Evolutionary conservation across 53 echinoderm and acorn worm species (phyloP).

Genomic region (Apostichopus leukothele): DNA sequence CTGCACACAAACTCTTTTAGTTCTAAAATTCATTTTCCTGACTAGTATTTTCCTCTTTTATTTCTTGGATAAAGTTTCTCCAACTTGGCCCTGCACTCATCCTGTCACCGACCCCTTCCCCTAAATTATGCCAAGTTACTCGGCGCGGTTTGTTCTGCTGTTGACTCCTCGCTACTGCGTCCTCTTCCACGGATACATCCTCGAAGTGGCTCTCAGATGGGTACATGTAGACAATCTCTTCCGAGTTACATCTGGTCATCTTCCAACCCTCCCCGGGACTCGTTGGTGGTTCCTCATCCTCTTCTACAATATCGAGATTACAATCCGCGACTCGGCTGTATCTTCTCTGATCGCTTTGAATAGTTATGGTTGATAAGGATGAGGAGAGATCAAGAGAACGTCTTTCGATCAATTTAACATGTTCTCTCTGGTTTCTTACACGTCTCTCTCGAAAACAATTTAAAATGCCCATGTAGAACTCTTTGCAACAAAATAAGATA

Average conservation of each 20-base stretch:
- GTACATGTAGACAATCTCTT: slow-evolving; percentile 11
- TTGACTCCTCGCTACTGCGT: not conserved
- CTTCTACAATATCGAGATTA: not conserved
- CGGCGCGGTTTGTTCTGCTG: not conserved
- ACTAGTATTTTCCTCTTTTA: not conserved
- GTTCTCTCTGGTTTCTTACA: not conserved
- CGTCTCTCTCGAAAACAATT: slow-evolving; percentile 17
- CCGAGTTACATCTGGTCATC: slow-evolving; percentile 25
- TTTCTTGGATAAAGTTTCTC: not conserved
- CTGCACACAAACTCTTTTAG: too few species aligned
- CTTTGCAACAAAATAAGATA: slow-evolving; percentile 30
- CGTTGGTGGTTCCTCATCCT: slow-evolving; percentile 1
- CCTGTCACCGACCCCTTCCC: not conserved
- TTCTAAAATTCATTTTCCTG: not conserved
- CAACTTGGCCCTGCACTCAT: not conserved
- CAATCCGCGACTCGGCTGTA: not conserved
- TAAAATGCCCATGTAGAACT: slow-evolving; percentile 27
- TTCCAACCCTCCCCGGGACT: slow-evolving; percentile 31
- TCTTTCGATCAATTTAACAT: not conserved
- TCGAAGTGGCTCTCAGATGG: not conserved
- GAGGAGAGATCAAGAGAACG: slow-evolving; percentile 7
- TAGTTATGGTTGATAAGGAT: not conserved
- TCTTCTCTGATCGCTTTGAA: slow-evolving; percentile 1
- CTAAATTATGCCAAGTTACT: slow-evolving; percentile 17
- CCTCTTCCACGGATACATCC: not conserved